Evolutionary conservation across 2,113 vertebrate genomes (phyloP).

Genomic region (Puntigrus tetrazona): DNA sequence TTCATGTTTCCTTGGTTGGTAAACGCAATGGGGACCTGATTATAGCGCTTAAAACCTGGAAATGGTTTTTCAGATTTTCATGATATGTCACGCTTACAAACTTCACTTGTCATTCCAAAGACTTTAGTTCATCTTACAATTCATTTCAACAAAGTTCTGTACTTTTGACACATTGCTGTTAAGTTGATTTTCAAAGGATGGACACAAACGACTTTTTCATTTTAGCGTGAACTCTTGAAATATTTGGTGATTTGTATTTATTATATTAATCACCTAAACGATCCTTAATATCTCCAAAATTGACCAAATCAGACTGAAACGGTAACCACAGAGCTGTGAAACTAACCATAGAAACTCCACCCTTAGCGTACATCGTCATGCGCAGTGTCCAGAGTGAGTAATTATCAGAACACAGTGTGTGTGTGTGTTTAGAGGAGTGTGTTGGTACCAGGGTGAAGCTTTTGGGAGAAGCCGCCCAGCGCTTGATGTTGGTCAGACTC

Average conservation of each 20-base stretch:
- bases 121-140: background rate
- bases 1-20: too few species aligned
- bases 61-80: too few species aligned
- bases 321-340: background rate
- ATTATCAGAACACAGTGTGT: background rate
- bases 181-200: background rate
- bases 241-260: too few species aligned
- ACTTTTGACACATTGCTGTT: background rate
- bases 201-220: background rate
- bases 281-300: background rate
- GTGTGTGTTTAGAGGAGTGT: background rate
- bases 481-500: conserved; percentile 97
- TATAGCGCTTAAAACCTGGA: too few species aligned
- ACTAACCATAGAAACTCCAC: background rate
- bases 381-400: background rate
- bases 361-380: background rate
- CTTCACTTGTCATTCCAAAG: background rate
- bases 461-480: conserved; percentile 96
- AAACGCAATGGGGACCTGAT: too few species aligned
- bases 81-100: too few species aligned
- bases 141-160: too few species aligned
- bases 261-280: background rate
- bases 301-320: background rate
- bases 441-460: conserved; percentile 92
- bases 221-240: background rate